These are phyloP conservation scores for Tyria jacobaeae DNA, from an alignment of 2,888 invertebrate genomes.

Conservation along the genomic window DNA sequence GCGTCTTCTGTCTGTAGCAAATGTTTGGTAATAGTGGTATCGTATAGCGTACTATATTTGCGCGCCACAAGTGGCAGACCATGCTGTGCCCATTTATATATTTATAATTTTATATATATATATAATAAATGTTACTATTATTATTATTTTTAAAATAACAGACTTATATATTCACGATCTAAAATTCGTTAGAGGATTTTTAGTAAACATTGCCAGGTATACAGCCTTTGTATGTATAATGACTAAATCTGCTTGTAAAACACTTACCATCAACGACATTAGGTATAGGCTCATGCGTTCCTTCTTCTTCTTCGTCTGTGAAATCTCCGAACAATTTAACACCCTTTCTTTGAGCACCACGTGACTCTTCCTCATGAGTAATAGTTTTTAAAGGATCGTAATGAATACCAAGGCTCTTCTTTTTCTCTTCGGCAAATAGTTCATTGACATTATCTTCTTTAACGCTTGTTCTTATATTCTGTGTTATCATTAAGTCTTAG, in stretches of 20 bases:
- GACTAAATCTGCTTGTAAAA: not conserved
- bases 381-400: constrained; percentile 70
- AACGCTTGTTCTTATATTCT: constrained; percentile 63
- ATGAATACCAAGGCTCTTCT: constrained; percentile 56
- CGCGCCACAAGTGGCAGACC: too few species aligned
- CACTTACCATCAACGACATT: constrained; percentile 11
- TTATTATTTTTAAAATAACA: not conserved
- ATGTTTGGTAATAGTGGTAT: too few species aligned
- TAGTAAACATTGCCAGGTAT: too few species aligned
- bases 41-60: too few species aligned
- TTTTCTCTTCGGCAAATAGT: constrained; percentile 62
- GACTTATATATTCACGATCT: not conserved
- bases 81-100: too few species aligned
- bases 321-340: constrained; percentile 2
- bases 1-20: too few species aligned
- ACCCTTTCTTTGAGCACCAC: not conserved
- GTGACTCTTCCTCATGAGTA: constrained; percentile 52
- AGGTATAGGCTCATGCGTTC: not conserved
- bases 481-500: constrained; percentile 1
- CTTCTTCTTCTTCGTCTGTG: not conserved
- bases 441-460: constrained; percentile 61
- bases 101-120: too few species aligned
- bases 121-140: too few species aligned
- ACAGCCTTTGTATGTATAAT: too few species aligned
- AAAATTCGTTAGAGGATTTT: not conserved